phyloP scores from a whole-genome alignment of 1,140 invertebrate species.

The Micrasema longulum region DNA sequence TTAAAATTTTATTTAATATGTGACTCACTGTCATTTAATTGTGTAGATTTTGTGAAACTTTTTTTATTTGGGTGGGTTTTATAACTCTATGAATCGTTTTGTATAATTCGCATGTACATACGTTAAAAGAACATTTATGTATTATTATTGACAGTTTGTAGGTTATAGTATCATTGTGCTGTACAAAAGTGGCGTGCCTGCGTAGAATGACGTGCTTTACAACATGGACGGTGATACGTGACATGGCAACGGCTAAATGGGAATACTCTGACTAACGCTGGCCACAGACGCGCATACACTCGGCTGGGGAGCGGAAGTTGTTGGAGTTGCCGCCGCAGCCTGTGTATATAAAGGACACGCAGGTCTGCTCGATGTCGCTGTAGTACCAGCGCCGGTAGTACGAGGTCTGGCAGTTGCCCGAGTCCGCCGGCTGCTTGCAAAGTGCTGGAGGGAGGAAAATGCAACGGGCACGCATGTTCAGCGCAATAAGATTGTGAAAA shows the following conservation, averaged over 20 bases:
- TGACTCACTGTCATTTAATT: too few species aligned
- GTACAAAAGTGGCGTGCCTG: background rate
- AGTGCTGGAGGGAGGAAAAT: slow-evolving; percentile 5
- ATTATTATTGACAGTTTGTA: too few species aligned
- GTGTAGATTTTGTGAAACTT: too few species aligned
- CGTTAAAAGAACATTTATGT: too few species aligned
- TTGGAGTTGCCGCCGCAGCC: slow-evolving; percentile 90
- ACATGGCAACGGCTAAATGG: background rate
- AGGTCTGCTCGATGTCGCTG: slow-evolving; percentile 70
- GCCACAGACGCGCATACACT: background rate
- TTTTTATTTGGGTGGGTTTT: too few species aligned
- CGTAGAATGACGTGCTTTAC: background rate
- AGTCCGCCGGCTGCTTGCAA: slow-evolving; percentile 73
- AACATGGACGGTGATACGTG: slow-evolving; percentile 25
- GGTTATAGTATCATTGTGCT: too few species aligned
- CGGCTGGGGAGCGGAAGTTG: slow-evolving; percentile 64
- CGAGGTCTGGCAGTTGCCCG: slow-evolving; percentile 76
- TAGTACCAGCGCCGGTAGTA: slow-evolving; percentile 81
- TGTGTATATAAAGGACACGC: slow-evolving; percentile 81
- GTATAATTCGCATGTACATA: too few species aligned
- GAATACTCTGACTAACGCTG: background rate
- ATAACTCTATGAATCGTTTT: too few species aligned
- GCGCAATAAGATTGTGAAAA: too few species aligned
- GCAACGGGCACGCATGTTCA: background rate
- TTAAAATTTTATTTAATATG: too few species aligned